phyloP scores from a whole-genome alignment of 30 jellyfish, hydroid and myxozoan genomes.

The Cassiopea andromeda region DNA sequence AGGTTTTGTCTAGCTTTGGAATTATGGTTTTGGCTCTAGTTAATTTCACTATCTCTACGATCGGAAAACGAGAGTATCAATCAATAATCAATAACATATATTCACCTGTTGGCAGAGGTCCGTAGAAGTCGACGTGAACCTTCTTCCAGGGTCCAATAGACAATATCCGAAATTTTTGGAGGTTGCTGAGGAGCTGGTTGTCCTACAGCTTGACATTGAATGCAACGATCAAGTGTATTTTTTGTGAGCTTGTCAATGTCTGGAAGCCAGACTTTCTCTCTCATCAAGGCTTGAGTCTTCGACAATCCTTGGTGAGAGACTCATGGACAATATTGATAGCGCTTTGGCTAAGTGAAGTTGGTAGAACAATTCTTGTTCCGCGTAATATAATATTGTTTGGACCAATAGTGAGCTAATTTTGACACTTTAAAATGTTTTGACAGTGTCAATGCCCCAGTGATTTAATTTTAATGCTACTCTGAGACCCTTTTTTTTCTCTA shows the following conservation, averaged over 20 bases:
- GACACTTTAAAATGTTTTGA: slow-evolving; percentile 4
- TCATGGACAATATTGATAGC: slow-evolving; percentile 12
- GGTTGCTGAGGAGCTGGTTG: slow-evolving; percentile 25
- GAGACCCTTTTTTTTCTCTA: background rate
- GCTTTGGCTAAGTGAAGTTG: background rate
- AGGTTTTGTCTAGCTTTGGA: slow-evolving; percentile 32
- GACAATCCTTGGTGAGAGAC: slow-evolving; percentile 45
- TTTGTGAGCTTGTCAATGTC: slow-evolving; percentile 27
- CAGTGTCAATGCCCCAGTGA: slow-evolving; percentile 19
- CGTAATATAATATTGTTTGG: slow-evolving; percentile 19
- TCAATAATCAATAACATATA: slow-evolving; percentile 45
- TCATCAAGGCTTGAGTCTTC: slow-evolving; percentile 26
- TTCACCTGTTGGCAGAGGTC: slow-evolving; percentile 54
- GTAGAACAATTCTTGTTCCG: slow-evolving; percentile 20
- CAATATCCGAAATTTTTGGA: slow-evolving; percentile 5
- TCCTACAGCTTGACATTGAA: slow-evolving; percentile 62
- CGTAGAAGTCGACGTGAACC: slow-evolving; percentile 50
- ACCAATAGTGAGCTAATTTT: slow-evolving; percentile 5
- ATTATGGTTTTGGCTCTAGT: slow-evolving; percentile 38
- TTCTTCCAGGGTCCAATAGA: slow-evolving; percentile 42
- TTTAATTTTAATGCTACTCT: slow-evolving; percentile 15
- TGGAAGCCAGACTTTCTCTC: slow-evolving; percentile 65
- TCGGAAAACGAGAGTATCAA: slow-evolving; percentile 50
- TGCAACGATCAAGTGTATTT: slow-evolving; percentile 37
- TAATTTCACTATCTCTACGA: slow-evolving; percentile 57